Conservation (phyloP, 2,797 vertebrate species). For the Channallabes apus region DNA sequence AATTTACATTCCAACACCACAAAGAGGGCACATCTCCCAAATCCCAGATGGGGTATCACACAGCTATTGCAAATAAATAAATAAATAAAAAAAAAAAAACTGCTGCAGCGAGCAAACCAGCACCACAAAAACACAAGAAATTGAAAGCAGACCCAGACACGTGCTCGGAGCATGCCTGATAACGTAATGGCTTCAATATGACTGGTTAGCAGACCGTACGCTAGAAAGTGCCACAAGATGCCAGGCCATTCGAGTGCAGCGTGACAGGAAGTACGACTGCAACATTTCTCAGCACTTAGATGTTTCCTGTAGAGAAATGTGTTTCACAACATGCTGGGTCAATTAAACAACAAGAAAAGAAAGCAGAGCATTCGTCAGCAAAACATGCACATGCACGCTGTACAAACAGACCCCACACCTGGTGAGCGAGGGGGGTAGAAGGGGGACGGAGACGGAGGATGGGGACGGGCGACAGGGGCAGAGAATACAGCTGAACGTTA, state of each 20-base stretch:
- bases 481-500: not conserved
- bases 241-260: slow-evolving; percentile 43
- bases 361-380: slow-evolving; percentile 43
- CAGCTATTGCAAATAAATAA: slow-evolving; percentile 25
- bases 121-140: not conserved
- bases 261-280: slow-evolving; percentile 62
- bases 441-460: not conserved
- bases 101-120: slow-evolving; percentile 16
- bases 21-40: slow-evolving; percentile 43
- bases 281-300: slow-evolving; percentile 56
- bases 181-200: not conserved
- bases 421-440: not conserved
- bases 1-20: slow-evolving; percentile 59
- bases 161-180: not conserved
- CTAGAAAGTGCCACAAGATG: not conserved
- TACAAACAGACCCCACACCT: slow-evolving; percentile 39
- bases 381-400: slow-evolving; percentile 38
- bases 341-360: slow-evolving; percentile 71
- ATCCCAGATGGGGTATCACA: slow-evolving; percentile 42
- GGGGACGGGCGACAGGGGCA: not conserved
- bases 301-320: slow-evolving; percentile 64
- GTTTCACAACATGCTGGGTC: slow-evolving; percentile 66
- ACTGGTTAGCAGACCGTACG: not conserved
- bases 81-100: not conserved
- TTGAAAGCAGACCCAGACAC: not conserved